phyloP scores from a whole-genome alignment of 2,888 invertebrate species.

The Nephrotoma appendiculata region DNA sequence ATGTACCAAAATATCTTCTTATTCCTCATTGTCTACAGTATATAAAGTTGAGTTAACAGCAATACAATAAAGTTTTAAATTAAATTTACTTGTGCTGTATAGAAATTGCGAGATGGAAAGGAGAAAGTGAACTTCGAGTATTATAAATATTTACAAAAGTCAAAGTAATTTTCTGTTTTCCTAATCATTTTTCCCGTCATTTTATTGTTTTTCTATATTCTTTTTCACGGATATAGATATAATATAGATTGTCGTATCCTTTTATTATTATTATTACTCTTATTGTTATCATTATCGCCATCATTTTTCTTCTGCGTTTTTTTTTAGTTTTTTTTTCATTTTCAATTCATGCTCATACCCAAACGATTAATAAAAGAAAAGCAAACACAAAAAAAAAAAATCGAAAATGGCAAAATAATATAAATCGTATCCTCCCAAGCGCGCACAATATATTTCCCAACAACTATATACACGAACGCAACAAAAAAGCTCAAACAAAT shows the following conservation, averaged over 20 bases:
- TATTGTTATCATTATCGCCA: not conserved
- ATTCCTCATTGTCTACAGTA: not conserved
- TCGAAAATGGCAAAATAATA: not conserved
- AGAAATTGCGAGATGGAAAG: not conserved
- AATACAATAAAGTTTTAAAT: not conserved
- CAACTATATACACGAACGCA: not conserved
- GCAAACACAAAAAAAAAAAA: not conserved
- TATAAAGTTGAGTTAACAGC: not conserved
- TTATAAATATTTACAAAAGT: not conserved
- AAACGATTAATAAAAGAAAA: not conserved
- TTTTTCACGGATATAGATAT: not conserved
- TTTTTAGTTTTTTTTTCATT: not conserved
- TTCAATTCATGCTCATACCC: not conserved
- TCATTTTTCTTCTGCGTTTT: not conserved
- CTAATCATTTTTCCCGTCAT: not conserved
- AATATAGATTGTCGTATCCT: not conserved
- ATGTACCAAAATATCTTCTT: not conserved
- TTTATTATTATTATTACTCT: not conserved
- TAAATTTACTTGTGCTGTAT: not conserved
- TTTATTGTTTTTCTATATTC: not conserved
- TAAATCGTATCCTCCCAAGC: not conserved
- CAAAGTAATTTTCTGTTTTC: not conserved
- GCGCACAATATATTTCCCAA: not conserved
- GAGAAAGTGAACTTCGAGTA: not conserved
- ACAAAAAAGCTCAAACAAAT: not conserved